Percentiles rank a stretch among this genome's conserved stretches.
Conservation (phyloP, 2,797 vertebrate genomes). For the Enteromius unitaeniatus region DNA sequence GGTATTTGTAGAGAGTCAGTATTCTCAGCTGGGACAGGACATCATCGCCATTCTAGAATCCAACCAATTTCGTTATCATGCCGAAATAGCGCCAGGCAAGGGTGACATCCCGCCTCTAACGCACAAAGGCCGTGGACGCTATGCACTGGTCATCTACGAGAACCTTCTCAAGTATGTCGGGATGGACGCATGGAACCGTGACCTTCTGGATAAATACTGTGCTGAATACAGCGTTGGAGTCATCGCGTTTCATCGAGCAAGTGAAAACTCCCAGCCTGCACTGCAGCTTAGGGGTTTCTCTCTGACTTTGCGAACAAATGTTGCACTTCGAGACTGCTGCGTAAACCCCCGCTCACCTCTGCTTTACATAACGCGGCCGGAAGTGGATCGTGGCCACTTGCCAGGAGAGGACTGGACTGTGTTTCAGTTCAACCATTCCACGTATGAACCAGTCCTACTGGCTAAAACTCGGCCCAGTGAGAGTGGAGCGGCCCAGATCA, state of each 20-base stretch:
- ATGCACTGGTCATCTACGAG: conserved; percentile 92
- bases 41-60: conserved; percentile 94
- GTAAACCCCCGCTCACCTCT: conserved; percentile 90
- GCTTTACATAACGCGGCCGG: conserved; percentile 88
- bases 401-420: conserved; percentile 95
- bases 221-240: conserved; percentile 95
- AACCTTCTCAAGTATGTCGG: conserved; percentile 94
- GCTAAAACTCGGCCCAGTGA: conserved; percentile 79
- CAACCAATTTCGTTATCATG: conserved; percentile 90
- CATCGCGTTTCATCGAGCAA: conserved; percentile 95
- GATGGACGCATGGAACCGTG: conserved; percentile 94
- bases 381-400: conserved; percentile 86
- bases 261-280: conserved; percentile 88
- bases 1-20: conserved; percentile 95
- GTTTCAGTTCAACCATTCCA: conserved; percentile 94
- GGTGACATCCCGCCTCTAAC: conserved; percentile 94
- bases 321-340: conserved; percentile 89
- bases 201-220: conserved; percentile 96
- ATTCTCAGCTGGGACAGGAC: conserved; percentile 95
- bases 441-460: conserved; percentile 91
- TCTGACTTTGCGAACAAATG: conserved; percentile 87
- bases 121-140: conserved; percentile 89
- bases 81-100: conserved; percentile 93
- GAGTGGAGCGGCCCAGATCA: conserved; percentile 63
- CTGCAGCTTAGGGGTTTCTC: conserved; percentile 88